Evolutionary conservation across 2,113 vertebrate genomes (phyloP).

Genomic region (Hemiprocne comata): DNA sequence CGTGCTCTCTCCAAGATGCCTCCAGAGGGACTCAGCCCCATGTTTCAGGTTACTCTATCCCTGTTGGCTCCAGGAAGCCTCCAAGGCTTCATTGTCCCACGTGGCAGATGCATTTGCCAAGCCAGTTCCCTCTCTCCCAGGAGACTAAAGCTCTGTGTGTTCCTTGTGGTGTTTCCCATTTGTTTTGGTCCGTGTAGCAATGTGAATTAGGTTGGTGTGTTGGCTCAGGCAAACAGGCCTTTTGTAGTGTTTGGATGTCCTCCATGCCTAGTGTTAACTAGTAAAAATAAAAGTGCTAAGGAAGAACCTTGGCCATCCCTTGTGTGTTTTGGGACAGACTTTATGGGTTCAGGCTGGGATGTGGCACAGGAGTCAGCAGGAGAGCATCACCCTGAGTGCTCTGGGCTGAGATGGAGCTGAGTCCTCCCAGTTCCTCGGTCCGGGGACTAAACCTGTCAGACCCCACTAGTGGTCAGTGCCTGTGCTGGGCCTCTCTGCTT

Average conservation of each 20-base stretch:
- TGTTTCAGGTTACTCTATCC: neutral
- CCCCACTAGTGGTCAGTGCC: neutral
- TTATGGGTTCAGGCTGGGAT: neutral
- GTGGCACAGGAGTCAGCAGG: rapidly evolving
- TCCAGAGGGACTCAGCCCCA: neutral
- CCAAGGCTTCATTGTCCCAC: neutral
- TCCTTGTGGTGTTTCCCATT: neutral
- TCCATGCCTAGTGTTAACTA: neutral
- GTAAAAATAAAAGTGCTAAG: conserved; percentile 60
- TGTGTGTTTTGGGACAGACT: neutral
- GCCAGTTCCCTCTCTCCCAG: neutral
- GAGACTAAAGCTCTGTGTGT: neutral
- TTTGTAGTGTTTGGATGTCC: neutral
- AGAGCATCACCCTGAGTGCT: neutral
- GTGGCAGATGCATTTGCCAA: neutral
- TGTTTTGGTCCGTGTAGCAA: neutral
- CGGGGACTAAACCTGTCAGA: neutral
- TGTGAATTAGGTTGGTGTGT: neutral
- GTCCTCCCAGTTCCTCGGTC: neutral
- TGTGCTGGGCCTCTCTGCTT: neutral
- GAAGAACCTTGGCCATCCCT: neutral
- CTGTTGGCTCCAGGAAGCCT: neutral
- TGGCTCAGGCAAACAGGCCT: neutral
- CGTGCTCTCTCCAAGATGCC: neutral
- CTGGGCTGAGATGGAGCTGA: rapidly evolving